These are phyloP conservation scores for Holcopasites calliopsidis DNA, from an alignment of 1,140 invertebrate species.

Conservation along the genomic window DNA sequence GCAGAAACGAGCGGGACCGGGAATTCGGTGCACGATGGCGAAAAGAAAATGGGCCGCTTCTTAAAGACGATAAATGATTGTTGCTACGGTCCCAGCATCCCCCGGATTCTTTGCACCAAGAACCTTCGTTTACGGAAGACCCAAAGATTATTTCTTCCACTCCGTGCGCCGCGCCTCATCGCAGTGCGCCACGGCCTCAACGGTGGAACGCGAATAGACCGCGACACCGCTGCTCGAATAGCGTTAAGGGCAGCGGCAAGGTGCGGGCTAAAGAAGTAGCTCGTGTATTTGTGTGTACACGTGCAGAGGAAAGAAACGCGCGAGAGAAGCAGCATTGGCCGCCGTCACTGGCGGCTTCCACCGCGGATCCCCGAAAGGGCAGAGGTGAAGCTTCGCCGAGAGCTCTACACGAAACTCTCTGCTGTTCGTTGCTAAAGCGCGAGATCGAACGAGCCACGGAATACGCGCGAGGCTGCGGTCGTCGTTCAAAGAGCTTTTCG, in stretches of 20 bases:
- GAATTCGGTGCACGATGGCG: too few species aligned
- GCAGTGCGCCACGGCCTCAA: too few species aligned
- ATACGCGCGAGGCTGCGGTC: neutral
- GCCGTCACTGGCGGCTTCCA: slow-evolving; percentile 30
- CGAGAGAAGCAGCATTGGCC: slow-evolving; percentile 42
- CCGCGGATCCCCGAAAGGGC: slow-evolving; percentile 54
- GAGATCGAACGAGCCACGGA: slow-evolving; percentile 40
- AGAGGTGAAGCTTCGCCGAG: slow-evolving; percentile 55
- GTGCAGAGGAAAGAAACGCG: slow-evolving; percentile 31
- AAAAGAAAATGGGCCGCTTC: too few species aligned
- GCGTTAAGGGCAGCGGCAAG: neutral
- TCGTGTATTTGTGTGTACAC: neutral
- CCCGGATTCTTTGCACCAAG: too few species aligned
- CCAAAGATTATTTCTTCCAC: too few species aligned
- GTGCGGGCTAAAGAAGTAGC: slow-evolving; percentile 1
- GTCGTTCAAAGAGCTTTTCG: slow-evolving; percentile 21
- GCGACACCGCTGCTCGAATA: neutral
- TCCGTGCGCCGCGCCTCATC: too few species aligned
- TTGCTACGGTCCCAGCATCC: too few species aligned
- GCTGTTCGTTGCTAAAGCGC: slow-evolving; percentile 51
- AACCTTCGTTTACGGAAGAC: too few species aligned
- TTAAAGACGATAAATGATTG: too few species aligned
- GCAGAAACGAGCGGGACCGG: too few species aligned
- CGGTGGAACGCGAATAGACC: neutral
- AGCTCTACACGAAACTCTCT: slow-evolving; percentile 49